phyloP scores from a whole-genome alignment of 2,113 vertebrate genomes.

The Dasyornis broadbenti region DNA sequence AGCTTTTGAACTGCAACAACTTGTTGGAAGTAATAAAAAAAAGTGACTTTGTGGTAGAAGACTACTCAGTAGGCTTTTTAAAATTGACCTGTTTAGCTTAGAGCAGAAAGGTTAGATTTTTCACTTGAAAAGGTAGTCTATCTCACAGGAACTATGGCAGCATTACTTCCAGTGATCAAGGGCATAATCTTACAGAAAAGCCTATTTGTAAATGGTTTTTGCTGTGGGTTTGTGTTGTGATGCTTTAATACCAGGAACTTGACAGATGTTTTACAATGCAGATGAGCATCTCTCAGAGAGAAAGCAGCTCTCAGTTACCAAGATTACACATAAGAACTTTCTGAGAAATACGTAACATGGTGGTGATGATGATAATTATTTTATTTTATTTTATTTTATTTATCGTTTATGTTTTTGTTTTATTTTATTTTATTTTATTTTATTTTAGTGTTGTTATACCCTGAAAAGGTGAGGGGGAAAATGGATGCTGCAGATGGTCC shows the following conservation, averaged over 20 bases:
- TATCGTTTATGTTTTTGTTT: no score
- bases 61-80: conserved; percentile 27
- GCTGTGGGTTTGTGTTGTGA: neutral
- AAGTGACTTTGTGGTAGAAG: conserved; percentile 25
- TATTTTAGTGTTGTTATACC: neutral
- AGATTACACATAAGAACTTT: neutral
- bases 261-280: conserved; percentile 62
- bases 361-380: neutral
- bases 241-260: neutral
- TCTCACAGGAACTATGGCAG: neutral
- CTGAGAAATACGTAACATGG: neutral
- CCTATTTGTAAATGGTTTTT: neutral
- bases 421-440: neutral
- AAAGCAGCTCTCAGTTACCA: neutral
- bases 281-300: neutral
- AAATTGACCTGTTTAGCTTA: conserved; percentile 23
- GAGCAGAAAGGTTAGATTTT: neutral
- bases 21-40: conserved; percentile 55
- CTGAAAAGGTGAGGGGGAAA: neutral
- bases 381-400: neutral
- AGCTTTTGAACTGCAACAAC: conserved; percentile 67
- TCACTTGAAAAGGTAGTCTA: neutral
- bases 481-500: neutral
- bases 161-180: neutral
- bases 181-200: neutral